A percentile compares a stretch with the other conserved stretches of the same genome.
phyloP scores from a whole-genome alignment of 1,140 invertebrate genomes.

The Brachionus plicatilis region DNA sequence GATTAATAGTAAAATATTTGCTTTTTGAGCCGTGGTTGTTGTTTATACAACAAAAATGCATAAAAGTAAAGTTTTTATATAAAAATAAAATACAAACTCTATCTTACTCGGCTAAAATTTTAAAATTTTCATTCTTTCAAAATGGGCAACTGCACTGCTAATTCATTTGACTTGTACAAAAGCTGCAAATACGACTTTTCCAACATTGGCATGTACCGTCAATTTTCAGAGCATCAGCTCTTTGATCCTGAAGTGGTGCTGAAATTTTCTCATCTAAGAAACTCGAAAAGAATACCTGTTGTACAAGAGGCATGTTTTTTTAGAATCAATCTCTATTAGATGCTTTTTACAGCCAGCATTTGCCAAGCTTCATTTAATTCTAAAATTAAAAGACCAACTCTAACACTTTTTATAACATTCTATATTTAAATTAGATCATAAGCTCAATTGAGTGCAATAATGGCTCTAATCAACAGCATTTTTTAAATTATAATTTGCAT shows the following conservation, averaged over 20 bases:
- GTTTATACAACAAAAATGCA: background rate
- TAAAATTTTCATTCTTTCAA: background rate
- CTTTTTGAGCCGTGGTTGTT: background rate
- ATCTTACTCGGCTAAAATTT: background rate
- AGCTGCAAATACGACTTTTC: background rate
- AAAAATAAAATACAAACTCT: background rate
- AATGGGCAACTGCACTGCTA: constrained; percentile 1
- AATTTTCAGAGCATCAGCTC: constrained; percentile 10
- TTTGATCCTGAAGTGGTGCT: constrained; percentile 2
- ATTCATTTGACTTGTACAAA: constrained; percentile 21
- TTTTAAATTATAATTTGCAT: background rate
- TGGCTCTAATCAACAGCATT: background rate
- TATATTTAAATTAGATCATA: constrained; percentile 21
- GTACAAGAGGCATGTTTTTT: background rate
- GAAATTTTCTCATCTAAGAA: background rate
- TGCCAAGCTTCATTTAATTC: background rate
- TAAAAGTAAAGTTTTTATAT: background rate
- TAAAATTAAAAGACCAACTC: background rate
- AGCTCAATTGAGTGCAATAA: constrained; percentile 17
- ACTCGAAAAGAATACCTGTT: background rate
- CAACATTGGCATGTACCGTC: constrained; percentile 1
- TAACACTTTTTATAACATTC: background rate
- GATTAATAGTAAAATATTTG: background rate
- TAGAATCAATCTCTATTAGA: background rate
- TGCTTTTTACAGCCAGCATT: background rate